These are phyloP conservation scores for Drosophila putrida DNA, from an alignment of 2,888 invertebrate species.

Conservation along the genomic window DNA sequence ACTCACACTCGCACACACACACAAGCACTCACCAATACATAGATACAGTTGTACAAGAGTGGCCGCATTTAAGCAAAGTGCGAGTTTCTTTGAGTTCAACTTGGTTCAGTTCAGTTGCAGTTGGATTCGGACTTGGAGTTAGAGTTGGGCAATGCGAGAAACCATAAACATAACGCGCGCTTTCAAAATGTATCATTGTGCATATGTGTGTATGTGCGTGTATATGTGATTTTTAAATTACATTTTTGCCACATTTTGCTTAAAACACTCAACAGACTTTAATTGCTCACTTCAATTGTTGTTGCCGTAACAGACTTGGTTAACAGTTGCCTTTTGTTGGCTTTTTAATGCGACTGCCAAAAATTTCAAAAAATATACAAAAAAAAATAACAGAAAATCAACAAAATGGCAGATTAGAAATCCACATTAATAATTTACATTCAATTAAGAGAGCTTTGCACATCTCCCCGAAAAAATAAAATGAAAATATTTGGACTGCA, in stretches of 20 bases:
- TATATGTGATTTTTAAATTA: slow-evolving; percentile 63
- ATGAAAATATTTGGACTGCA: slow-evolving; percentile 43
- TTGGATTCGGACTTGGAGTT: slow-evolving; percentile 37
- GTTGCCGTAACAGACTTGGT: slow-evolving; percentile 62
- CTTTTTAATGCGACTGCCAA: slow-evolving; percentile 49
- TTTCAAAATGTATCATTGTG: slow-evolving; percentile 63
- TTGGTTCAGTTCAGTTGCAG: slow-evolving; percentile 53
- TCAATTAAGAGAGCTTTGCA: slow-evolving; percentile 59
- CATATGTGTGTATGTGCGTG: slow-evolving; percentile 14
- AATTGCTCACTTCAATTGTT: slow-evolving; percentile 71
- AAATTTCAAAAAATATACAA: slow-evolving; percentile 26
- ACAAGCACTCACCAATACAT: no score
- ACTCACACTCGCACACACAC: background rate
- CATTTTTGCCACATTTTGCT: slow-evolving; percentile 76
- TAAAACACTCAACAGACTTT: slow-evolving; percentile 62
- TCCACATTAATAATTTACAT: slow-evolving; percentile 61
- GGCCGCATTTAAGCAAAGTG: slow-evolving; percentile 62
- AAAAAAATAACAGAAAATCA: slow-evolving; percentile 8
- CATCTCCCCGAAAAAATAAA: slow-evolving; percentile 43
- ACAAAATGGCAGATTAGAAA: slow-evolving; percentile 46
- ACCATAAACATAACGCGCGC: slow-evolving; percentile 70
- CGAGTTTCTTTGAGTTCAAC: slow-evolving; percentile 48
- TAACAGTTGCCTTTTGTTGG: slow-evolving; percentile 55
- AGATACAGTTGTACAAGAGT: slow-evolving; percentile 44
- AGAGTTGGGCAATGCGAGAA: slow-evolving; percentile 68